phyloP scores from a whole-genome alignment of 2,888 invertebrate genomes.

The Eueremaeus valkanovi region DNA sequence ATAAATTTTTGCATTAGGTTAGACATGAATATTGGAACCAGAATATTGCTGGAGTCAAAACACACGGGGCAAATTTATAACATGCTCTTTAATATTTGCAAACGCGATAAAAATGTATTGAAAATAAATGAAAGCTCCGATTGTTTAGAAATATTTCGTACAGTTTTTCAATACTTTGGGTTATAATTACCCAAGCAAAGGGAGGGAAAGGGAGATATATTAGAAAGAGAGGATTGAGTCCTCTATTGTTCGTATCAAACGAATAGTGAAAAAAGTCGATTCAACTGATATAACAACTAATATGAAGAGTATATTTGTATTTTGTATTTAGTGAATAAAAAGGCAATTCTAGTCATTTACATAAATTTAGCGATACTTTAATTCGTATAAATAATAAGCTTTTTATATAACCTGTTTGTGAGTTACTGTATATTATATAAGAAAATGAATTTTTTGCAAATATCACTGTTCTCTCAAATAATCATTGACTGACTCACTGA shows the following conservation, averaged over 20 bases:
- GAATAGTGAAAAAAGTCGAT: background rate
- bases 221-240: background rate
- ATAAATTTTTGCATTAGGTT: constrained; percentile 20
- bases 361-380: background rate
- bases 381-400: background rate
- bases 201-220: background rate
- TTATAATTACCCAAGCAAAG: background rate
- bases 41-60: background rate
- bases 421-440: too few relatives aligned
- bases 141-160: background rate
- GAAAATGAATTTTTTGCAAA: too few relatives aligned
- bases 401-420: too few relatives aligned
- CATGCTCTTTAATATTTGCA: background rate
- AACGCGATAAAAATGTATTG: background rate
- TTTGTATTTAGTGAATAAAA: background rate
- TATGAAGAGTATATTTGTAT: too few relatives aligned
- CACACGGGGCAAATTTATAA: constrained; percentile 1
- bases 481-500: too few relatives aligned
- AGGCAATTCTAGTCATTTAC: background rate
- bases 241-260: background rate
- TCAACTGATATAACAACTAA: background rate
- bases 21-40: background rate
- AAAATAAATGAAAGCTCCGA: background rate
- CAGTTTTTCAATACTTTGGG: background rate
- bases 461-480: too few relatives aligned